Base-by-base conservation (phyloP, 92 coral and sea anemone genomes). In the Diadumene lineata region DNA sequence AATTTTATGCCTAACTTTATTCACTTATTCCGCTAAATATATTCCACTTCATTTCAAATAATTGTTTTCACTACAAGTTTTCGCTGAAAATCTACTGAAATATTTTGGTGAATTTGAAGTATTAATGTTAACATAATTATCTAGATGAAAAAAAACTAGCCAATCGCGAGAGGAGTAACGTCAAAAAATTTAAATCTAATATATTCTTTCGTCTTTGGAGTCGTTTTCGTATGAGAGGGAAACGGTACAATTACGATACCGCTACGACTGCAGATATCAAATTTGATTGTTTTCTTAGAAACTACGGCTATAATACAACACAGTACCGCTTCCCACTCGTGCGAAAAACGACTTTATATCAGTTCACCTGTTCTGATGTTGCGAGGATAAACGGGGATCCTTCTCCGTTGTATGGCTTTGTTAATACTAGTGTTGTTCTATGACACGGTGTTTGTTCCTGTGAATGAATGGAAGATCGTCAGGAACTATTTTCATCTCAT, bases 61-160 rank as follows among this genome's bases (percentile, higher is more conserved):
- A 38, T 38, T 4, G 7, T 4, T 4, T 4, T 4, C 13, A 38
- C 48, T 4, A 6, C 48, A 6, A 38, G 13, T 38, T 38, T 7
- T 26, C 43, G 25, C 31, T 51, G 24, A 31, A 22, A 22, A 27
- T 25, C n/a, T 72, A 28, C 57, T 29, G 17, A 51, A 53, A 48
- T 70, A 26, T 44, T 48, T 44, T 29, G 56, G 27, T 31, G 66
- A 11, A 17, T 57, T 72, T 56, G 21, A 22, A 53, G 25, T 28
- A 72, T 23, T 23, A 60, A 56, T 56, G 56, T 72, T 72, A 31
- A 56, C 48, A 33, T 22, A 15, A 62, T 72, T 70, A 43, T 56
- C 33, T 50, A 17, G 24, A 28, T 72, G 76, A 2, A 23, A 29
- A n/a, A n/a, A 31, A 16, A 17, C 11, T 28, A 43, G 51, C 62